A percentile compares a stretch with the other conserved stretches of the same genome.
Conservation (phyloP, 2,888 invertebrate species). For the Agrypnus murinus region DNA sequence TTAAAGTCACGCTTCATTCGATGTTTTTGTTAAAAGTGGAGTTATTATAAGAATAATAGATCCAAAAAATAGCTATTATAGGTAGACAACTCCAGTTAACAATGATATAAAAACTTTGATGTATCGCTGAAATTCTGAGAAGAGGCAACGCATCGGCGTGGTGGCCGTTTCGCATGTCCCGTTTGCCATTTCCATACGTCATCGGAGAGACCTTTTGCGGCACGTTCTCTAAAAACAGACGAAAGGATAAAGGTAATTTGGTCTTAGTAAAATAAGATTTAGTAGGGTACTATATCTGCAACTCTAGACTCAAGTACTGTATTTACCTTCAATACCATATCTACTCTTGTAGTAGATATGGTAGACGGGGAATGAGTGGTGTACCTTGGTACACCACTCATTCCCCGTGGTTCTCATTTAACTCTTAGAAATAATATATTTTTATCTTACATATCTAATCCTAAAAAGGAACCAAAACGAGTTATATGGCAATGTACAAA, state of each 20-base stretch:
- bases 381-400: no score
- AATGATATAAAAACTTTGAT: conserved; percentile 37
- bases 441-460: no score
- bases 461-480: no score
- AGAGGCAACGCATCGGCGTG: conserved; percentile 24
- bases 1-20: not conserved
- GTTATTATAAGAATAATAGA: conserved; percentile 1
- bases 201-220: conserved; percentile 37
- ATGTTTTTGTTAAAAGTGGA: not conserved
- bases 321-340: no score
- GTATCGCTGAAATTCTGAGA: conserved; percentile 33
- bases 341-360: no score
- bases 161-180: conserved; percentile 31
- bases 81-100: conserved; percentile 19
- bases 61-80: conserved; percentile 15
- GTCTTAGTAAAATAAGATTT: no score
- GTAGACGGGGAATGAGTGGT: no score
- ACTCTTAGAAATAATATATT: no score
- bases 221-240: conserved; percentile 25
- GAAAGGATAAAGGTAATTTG: not conserved
- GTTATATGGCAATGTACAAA: no score
- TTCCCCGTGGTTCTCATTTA: no score
- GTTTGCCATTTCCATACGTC: conserved; percentile 32
- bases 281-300: no score
- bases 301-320: no score